Conservation (phyloP, 2,113 vertebrate genomes). For the Rhinichthys klamathensis region DNA sequence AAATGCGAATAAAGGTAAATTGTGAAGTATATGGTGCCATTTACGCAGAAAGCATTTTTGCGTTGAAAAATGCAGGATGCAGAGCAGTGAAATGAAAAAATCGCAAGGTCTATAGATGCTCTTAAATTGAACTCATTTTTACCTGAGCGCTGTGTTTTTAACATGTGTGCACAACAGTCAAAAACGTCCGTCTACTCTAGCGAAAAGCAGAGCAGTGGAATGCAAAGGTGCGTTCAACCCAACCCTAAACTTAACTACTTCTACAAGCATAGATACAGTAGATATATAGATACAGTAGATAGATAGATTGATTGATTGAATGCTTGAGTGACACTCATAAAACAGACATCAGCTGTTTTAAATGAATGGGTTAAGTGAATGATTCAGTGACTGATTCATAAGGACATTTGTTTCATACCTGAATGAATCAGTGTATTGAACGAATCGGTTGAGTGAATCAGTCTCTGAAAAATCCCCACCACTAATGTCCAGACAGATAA, state of each 20-base stretch:
- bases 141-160: background rate
- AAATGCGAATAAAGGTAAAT: background rate
- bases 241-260: no score
- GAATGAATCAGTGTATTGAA: background rate
- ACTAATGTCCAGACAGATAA: background rate
- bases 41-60: background rate
- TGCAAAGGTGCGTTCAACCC: no score
- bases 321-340: no score
- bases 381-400: background rate
- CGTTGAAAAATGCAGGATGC: background rate
- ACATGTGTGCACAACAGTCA: background rate
- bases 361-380: background rate
- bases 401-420: background rate
- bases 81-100: background rate
- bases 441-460: background rate
- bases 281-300: no score
- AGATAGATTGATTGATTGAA: no score
- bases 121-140: background rate
- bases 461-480: background rate
- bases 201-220: no score
- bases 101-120: background rate
- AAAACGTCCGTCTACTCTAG: no score
- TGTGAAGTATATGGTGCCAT: background rate
- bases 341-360: background rate
- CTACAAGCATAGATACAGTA: no score